Percentiles rank a stretch among this genome's conserved stretches.
phyloP scores from a whole-genome alignment of 2,113 vertebrate species.

The Melierax canorus region DNA sequence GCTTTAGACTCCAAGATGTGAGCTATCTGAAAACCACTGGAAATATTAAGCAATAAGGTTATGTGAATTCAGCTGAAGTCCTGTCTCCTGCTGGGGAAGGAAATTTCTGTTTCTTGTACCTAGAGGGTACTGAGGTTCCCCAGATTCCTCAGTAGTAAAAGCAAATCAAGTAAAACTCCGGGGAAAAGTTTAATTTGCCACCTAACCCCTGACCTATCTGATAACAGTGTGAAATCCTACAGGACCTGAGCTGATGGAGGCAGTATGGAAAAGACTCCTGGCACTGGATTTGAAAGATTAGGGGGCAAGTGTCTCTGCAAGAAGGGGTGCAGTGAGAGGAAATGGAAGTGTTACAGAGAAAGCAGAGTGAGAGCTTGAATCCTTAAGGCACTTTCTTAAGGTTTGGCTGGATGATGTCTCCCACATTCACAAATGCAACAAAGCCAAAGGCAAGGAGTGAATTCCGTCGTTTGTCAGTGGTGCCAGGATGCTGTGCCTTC shows the following conservation, averaged over 20 bases:
- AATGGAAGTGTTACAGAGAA: neutral
- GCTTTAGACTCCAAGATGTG: neutral
- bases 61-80: neutral
- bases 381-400: neutral
- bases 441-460: neutral
- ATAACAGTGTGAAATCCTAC: neutral
- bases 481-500: neutral
- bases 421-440: neutral
- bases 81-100: neutral
- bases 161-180: neutral
- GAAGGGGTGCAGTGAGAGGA: neutral
- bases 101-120: neutral
- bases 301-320: neutral
- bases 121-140: neutral
- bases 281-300: neutral
- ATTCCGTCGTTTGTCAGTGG: neutral
- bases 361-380: neutral
- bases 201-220: neutral
- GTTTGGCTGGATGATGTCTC: neutral
- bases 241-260: fast-evolving
- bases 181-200: neutral
- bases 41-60: neutral
- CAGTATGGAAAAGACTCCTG: neutral
- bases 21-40: neutral
- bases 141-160: neutral